phyloP scores from a whole-genome alignment of 1,140 invertebrate species.

The Megalonaias nervosa region DNA sequence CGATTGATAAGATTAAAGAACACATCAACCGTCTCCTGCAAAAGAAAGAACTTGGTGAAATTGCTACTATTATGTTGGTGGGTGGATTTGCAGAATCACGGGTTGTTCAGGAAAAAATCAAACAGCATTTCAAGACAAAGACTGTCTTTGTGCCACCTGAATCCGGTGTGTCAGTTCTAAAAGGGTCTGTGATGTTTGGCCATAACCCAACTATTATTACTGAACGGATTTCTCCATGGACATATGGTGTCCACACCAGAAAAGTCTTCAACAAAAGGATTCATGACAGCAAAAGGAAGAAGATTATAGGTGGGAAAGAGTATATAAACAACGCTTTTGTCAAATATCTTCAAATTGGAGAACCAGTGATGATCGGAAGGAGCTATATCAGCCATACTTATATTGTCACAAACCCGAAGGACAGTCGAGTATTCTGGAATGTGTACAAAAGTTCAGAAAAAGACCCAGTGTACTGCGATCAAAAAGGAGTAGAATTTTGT shows the following conservation, averaged over 20 bases:
- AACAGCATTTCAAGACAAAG: too few species aligned
- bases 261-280: not conserved
- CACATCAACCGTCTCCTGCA: conserved; percentile 1
- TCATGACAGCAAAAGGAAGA: not conserved
- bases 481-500: conserved; percentile 1
- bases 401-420: conserved; percentile 7
- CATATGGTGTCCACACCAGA: conserved; percentile 21
- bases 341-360: conserved; percentile 15
- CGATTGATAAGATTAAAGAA: not conserved
- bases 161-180: conserved; percentile 7
- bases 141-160: too few species aligned
- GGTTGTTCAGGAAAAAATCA: conserved; percentile 5
- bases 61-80: conserved; percentile 11
- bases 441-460: conserved; percentile 12
- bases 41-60: not conserved
- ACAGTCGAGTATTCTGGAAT: conserved; percentile 19
- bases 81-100: conserved; percentile 21
- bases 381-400: conserved; percentile 3
- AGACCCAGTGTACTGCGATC: conserved; percentile 23
- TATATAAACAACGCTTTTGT: conserved; percentile 16
- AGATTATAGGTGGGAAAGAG: not conserved
- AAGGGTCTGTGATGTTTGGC: conserved; percentile 33
- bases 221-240: conserved; percentile 19
- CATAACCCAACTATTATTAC: conserved; percentile 19
- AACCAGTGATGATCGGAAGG: conserved; percentile 6